Evolutionary conservation across 2,797 vertebrate genomes (phyloP).

Genomic region (Brachyrhaphis roseni): DNA sequence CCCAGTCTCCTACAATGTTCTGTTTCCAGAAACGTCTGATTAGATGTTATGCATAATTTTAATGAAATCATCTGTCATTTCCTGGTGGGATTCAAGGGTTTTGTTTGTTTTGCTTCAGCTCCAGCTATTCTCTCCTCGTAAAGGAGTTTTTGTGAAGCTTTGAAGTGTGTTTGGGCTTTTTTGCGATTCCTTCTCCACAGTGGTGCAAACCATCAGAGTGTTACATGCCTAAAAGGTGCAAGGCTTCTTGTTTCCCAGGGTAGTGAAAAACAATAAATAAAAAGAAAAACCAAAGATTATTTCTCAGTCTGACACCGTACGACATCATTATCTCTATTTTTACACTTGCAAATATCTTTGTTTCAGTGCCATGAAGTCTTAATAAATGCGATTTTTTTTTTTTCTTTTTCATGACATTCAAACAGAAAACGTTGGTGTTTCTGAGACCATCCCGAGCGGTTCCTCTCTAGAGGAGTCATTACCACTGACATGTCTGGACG

Average conservation of each 20-base stretch:
- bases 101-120: background rate
- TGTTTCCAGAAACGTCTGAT: background rate
- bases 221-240: background rate
- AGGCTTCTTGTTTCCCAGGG: background rate
- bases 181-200: background rate
- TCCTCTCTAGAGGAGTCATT: conserved; percentile 8
- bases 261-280: background rate
- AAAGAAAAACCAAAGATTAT: background rate
- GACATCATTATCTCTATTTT: background rate
- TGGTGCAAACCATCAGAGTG: conserved; percentile 6
- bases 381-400: background rate
- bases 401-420: background rate
- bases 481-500: background rate
- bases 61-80: background rate
- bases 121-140: background rate
- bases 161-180: conserved; percentile 5
- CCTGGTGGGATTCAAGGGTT: background rate
- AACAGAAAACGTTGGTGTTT: background rate
- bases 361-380: background rate
- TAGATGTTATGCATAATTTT: background rate
- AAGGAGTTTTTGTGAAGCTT: background rate
- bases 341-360: background rate
- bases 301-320: background rate
- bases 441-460: background rate
- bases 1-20: no score